Evolutionary conservation across 2,888 invertebrate genomes (phyloP), one percentile per base, ranked within the genome.

Genomic region (Alitta virens): DNA sequence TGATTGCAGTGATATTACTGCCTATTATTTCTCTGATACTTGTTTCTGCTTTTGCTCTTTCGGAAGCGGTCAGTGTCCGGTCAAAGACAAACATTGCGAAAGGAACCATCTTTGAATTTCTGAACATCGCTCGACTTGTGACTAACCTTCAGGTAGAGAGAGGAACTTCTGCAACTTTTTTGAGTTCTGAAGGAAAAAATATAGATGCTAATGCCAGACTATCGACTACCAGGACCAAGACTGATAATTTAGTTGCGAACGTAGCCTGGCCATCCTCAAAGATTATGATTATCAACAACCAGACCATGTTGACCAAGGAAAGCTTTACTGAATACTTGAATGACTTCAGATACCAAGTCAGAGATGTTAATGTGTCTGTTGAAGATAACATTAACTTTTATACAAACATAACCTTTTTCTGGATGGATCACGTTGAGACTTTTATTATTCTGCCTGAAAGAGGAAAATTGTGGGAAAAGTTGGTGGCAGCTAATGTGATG

Each of bases 121-220:
- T 64, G 26, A 26, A 26, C 2, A 51, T 64, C 5, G 64, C 57
- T 33, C 42, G 24, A 14, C 49, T 64, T n/a, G 62, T 64, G 25
- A 55, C 58, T 25, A 43, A 49, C 42, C 42, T 64, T 46, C 64
- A 64, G 55, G 60, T 66, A 18, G 66, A 66, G 49, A 58, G 66
- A 9, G 66, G 66, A 1, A 60, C 60, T 21, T 56, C 64, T 2
- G 66, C 66, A 14, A 60, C 42, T 25, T 64, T 50, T 40, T 27
- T 66, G 33, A 60, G 62, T 56, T 64, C 62, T 1, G 50, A 43
- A 3, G 62, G 62, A 14, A 49, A 55, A 33, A 63, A 62, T 53
- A 18, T 7, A 46, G 56, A 55, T 1, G 59, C 50, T 14, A 56
- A 43, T 21, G 56, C 51, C 14, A 52, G 54, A 14, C 56, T 61